Evolutionary conservation across 2,888 invertebrate species (phyloP).

Genomic region (Troides aeacus): DNA sequence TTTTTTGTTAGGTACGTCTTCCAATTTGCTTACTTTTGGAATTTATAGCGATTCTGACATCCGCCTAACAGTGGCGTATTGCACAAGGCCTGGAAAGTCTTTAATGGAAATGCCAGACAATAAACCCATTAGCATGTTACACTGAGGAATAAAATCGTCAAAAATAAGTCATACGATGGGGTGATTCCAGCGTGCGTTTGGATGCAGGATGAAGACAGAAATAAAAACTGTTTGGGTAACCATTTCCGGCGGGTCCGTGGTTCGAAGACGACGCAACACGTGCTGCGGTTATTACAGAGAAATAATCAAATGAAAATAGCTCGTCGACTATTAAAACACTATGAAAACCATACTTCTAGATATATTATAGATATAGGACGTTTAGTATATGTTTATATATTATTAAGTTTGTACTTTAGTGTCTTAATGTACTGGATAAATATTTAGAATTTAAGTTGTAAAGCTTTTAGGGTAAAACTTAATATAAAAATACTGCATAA

Average conservation of each 20-base stretch:
- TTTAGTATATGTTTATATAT: too few relatives aligned
- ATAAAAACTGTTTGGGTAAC: conserved; percentile 79
- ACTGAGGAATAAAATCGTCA: conserved; percentile 6
- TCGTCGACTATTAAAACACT: conserved; percentile 62
- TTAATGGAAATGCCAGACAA: not conserved
- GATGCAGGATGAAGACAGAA: conserved; percentile 71
- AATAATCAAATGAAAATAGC: conserved; percentile 75
- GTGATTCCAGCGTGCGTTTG: conserved; percentile 32
- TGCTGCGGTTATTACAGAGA: conserved; percentile 70
- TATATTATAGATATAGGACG: not conserved
- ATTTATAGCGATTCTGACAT: too few relatives aligned
- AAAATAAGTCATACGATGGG: conserved; percentile 15
- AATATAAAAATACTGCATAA: too few relatives aligned
- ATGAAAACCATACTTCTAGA: conserved; percentile 34
- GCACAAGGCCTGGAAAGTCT: too few relatives aligned
- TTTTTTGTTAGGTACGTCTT: too few relatives aligned
- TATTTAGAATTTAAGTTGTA: too few relatives aligned
- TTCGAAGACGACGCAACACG: conserved; percentile 62
- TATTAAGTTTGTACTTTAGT: too few relatives aligned
- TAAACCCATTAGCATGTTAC: not conserved
- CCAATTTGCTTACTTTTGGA: too few relatives aligned
- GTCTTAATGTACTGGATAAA: too few relatives aligned
- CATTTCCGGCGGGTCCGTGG: conserved; percentile 71
- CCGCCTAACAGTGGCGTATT: too few relatives aligned
- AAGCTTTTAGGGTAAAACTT: too few relatives aligned